Evolutionary conservation across 2,113 vertebrate species (phyloP), one percentile per base, ranked within the genome.

Genomic region (Piaya cayana): DNA sequence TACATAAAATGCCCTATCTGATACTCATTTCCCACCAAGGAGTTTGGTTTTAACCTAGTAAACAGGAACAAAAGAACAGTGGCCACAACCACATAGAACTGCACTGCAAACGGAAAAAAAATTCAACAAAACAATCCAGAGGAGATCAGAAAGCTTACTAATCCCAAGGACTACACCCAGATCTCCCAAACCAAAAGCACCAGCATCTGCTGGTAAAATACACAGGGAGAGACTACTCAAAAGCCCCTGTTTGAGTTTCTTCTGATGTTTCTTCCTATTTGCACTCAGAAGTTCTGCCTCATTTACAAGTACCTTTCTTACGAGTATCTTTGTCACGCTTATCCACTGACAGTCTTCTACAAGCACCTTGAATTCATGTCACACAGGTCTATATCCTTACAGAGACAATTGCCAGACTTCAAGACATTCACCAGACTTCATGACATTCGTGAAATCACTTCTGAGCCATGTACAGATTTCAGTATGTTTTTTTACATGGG

Each of bases 251-350:
- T 37, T 23, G 56, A 49, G 26, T 55, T 53, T 71, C 4, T 43
- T 59, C 22, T 0, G 0, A 42, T n/a, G 43, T 4, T 45, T 43
- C 53, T 77, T 63, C 25, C 11, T 45, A 4, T 27, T 26, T 85
- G 43, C 52, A 86, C 2, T 4, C 27, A 21, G 20, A 29, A 64
- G 6, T 56, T 76, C 47, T 50, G 21, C 6, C 17, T 49, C 53
- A n/a, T 72, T 75, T 55, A 18, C 10, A 47, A 49, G 34, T 3
- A 50, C 12, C 13, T 84, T n/a, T n/a, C n/a, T 75, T 55, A 18
- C 10, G 43, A 49, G 34, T 3, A 50, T 10, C 13, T 84, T 19
- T 65, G 23, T n/a, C 39, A 58, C 1, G 2, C 29, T 42, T 39
- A 29, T 27, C 11, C 50, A 68, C 39, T 36, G 58, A 37, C 0